Evolutionary conservation across 2,113 vertebrate genomes (phyloP), one percentile per base, ranked within the genome.

Genomic region (Hippoglossus stenolepis): DNA sequence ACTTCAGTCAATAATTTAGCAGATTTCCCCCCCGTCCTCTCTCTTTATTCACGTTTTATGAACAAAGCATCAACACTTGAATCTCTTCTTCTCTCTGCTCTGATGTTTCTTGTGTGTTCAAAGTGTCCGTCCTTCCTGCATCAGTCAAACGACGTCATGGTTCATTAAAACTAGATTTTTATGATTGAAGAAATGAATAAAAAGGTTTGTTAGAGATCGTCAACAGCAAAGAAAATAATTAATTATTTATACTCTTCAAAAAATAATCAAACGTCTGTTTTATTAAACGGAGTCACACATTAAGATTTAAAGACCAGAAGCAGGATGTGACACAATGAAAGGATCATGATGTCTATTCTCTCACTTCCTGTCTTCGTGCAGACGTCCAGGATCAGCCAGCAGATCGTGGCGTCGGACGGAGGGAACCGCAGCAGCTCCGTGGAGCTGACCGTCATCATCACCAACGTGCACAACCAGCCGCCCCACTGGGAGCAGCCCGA

Each of bases 371-470:
- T 40, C 40, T 57, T 14, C 26, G 28, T 0, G 0, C 24, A 97
- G 96, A 80, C 94, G 2, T 91, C 89, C 0, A 86, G 69, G 70
- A 91, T 97, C 70, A 95, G 75, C 66, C 84, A 91, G 85, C 94
- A 91, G 80, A 91, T 97, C 45, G 91, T 95, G 54, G 96, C 96
- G 0, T 95, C 93, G 1, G 96, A 97, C 0, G 96, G 96, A 0
- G 96, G 96, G 9, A 96, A 95, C 87, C 95, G 93, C 28, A 97
- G 95, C 91, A 96, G 94, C 92, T 93, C 91, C 0, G 96, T 96
- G 90, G 96, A 97, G 61, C 93, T 97, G 58, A 95, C 70, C 0
- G 94, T 97, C 54, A 96, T 93, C 75, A 94, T 97, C 86, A 96
- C 95, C 1, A 95, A 93, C 13, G 91, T 95, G 0, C 95, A 96